Percentiles rank a stretch among this genome's conserved stretches.
phyloP scores from a whole-genome alignment of 2,888 invertebrate genomes.

The Andrena camellia region DNA sequence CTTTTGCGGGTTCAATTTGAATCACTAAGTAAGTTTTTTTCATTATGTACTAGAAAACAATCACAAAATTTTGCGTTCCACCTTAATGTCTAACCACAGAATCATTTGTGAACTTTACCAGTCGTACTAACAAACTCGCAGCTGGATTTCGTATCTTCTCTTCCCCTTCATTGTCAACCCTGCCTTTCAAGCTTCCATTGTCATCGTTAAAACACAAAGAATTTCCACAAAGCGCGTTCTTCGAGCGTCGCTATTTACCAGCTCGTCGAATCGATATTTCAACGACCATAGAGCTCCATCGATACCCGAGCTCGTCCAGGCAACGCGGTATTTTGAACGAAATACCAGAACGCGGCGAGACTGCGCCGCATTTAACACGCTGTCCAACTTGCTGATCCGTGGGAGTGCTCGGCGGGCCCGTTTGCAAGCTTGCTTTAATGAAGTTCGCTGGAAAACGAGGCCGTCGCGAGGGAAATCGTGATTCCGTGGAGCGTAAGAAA shows the following conservation, averaged over 20 bases:
- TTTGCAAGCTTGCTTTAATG: not conserved
- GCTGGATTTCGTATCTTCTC: not conserved
- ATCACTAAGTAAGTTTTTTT: too few species aligned
- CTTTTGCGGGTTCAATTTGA: too few species aligned
- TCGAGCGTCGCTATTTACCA: too few species aligned
- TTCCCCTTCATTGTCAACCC: not conserved
- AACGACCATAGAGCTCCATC: not conserved
- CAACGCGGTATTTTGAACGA: constrained; percentile 20
- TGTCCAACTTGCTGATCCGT: not conserved
- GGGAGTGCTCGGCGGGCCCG: not conserved
- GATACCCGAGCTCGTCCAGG: not conserved
- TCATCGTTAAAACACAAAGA: too few species aligned
- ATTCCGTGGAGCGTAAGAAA: too few species aligned
- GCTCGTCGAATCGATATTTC: not conserved
- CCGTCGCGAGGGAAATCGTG: too few species aligned
- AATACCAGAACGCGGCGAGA: not conserved
- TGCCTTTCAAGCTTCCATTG: too few species aligned
- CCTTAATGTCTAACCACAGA: too few species aligned
- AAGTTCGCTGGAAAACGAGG: not conserved
- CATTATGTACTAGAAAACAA: too few species aligned
- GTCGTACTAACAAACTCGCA: not conserved
- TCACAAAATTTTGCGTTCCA: too few species aligned
- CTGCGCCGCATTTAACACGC: constrained; percentile 1
- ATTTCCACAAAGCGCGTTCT: not conserved
- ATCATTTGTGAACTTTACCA: too few species aligned